phyloP scores from a whole-genome alignment of 2,797 vertebrate genomes.

The Karalla daura region DNA sequence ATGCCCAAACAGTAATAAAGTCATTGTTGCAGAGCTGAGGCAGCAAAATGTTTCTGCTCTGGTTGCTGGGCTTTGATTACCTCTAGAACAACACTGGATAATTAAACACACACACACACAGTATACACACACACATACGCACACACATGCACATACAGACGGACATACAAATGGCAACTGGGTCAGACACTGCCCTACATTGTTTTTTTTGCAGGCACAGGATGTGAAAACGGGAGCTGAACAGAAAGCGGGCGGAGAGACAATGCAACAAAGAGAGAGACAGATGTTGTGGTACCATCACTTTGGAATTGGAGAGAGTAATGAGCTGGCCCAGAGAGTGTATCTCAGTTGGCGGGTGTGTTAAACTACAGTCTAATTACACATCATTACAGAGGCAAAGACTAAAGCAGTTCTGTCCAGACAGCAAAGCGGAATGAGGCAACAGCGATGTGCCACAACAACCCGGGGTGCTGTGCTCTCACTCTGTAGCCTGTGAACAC shows the following conservation, averaged over 20 bases:
- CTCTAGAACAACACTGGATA: conserved; percentile 68
- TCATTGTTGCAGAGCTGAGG: conserved; percentile 60
- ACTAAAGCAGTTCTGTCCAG: conserved; percentile 50
- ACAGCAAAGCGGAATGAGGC: conserved; percentile 38
- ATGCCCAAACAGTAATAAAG: conserved; percentile 44
- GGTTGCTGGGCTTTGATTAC: conserved; percentile 68
- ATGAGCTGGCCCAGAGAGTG: conserved; percentile 67
- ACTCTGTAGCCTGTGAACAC: conserved; percentile 11
- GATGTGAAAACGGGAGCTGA: conserved; percentile 63
- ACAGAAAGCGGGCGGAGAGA: conserved; percentile 41
- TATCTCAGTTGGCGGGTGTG: conserved; percentile 60
- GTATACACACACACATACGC: conserved; percentile 45
- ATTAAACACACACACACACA: conserved; percentile 67
- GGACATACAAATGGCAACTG: conserved; percentile 72
- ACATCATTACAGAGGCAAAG: conserved; percentile 68
- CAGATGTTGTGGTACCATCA: conserved; percentile 68
- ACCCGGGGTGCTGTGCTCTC: conserved; percentile 10
- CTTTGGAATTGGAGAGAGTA: conserved; percentile 59
- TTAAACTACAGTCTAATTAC: conserved; percentile 74
- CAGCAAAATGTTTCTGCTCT: conserved; percentile 59
- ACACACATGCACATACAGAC: conserved; percentile 43
- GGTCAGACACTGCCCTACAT: conserved; percentile 81
- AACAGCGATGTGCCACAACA: conserved; percentile 47
- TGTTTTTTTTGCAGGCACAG: conserved; percentile 74
- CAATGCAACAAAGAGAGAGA: conserved; percentile 47